These are phyloP conservation scores for Ailurus styani DNA, from an alignment of 2,113 vertebrate genomes.

Conservation along the genomic window DNA sequence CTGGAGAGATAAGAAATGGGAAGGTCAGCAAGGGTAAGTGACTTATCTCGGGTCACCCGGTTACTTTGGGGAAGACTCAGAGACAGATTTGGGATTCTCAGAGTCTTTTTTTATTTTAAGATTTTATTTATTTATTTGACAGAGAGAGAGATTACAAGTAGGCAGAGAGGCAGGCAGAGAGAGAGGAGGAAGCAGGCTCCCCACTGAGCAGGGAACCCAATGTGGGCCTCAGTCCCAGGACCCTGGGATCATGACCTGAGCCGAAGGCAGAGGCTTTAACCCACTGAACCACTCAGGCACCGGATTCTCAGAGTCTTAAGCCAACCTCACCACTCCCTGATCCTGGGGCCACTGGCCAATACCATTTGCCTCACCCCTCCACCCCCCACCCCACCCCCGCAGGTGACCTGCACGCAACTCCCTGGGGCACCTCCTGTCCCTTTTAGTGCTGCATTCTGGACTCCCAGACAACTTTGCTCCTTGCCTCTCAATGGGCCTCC, in stretches of 20 bases:
- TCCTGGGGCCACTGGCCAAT: fast-evolving
- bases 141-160: too few relatives aligned
- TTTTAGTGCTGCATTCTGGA: background rate
- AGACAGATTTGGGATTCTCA: background rate
- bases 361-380: background rate
- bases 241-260: too few relatives aligned
- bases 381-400: fast-evolving
- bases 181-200: too few relatives aligned
- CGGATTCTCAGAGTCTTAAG: background rate
- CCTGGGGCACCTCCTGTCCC: too few relatives aligned
- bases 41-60: background rate
- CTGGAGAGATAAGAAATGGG: constrained; percentile 1
- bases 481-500: background rate
- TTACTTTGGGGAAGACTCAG: background rate
- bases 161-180: too few relatives aligned
- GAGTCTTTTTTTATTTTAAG: too few relatives aligned
- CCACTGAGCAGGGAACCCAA: too few relatives aligned
- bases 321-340: background rate
- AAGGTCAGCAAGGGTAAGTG: background rate
- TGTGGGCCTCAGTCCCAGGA: too few relatives aligned
- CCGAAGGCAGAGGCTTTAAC: too few relatives aligned
- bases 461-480: background rate
- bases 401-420: background rate
- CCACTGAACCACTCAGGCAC: too few relatives aligned
- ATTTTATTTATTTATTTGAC: too few relatives aligned